Evolutionary conservation across 35 echinoderm and acorn worm genomes (phyloP).

Genomic region (Ophiothrix spiculata): DNA sequence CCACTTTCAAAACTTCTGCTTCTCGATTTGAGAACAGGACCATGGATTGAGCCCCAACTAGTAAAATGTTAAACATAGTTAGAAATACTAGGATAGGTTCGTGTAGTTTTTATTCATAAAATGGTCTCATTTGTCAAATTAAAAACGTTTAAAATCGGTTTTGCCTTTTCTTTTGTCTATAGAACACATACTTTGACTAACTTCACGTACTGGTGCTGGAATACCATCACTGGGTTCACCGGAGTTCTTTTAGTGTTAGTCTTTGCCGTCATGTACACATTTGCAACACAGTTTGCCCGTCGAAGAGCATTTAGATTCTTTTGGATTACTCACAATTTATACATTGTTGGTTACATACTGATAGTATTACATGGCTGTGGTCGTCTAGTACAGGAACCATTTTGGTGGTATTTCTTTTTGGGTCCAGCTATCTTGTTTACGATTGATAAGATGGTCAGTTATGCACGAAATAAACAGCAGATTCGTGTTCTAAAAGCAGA

Average conservation of each 20-base stretch:
- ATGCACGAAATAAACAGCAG: constrained; percentile 48
- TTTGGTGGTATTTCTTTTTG: constrained; percentile 50
- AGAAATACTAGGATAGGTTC: constrained; percentile 83
- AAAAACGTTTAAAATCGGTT: no score
- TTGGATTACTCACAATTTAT: constrained; percentile 70
- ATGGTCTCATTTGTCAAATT: no score
- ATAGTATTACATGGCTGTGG: constrained; percentile 60
- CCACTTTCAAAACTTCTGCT: no score
- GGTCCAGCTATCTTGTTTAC: no score
- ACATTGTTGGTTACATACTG: constrained; percentile 44
- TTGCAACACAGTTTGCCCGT: constrained; percentile 55
- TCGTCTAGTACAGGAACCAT: constrained; percentile 33
- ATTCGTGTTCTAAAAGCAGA: constrained; percentile 49
- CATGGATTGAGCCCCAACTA: no score
- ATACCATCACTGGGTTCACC: constrained; percentile 51
- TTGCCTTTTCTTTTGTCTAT: no score
- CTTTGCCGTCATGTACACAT: constrained; percentile 48
- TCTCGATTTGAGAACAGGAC: no score
- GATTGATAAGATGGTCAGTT: constrained; percentile 66
- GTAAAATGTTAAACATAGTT: constrained; percentile 71
- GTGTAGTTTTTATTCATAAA: no score
- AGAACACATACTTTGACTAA: no score
- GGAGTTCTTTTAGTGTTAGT: constrained; percentile 52
- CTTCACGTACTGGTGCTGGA: constrained; percentile 87
- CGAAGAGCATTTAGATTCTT: constrained; percentile 63